phyloP scores from a whole-genome alignment of 2,113 vertebrate species.

The Circaetus gallicus region DNA sequence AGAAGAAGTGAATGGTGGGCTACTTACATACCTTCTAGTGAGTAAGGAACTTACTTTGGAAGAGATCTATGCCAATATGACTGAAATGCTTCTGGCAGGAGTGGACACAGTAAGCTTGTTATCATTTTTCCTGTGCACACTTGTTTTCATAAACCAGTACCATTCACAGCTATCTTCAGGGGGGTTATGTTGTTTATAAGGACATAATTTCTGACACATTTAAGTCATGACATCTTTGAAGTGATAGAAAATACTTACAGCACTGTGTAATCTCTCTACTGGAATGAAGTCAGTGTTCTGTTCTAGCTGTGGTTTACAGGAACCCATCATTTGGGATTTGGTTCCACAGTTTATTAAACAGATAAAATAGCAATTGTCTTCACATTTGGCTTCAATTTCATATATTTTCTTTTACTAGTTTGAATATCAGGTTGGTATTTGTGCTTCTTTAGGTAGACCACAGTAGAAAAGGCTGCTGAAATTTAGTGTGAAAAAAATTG shows the following conservation, averaged over 20 bases:
- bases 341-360: background rate
- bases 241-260: background rate
- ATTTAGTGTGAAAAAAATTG: background rate
- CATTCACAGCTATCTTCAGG: background rate
- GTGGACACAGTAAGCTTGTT: slow-evolving; percentile 84
- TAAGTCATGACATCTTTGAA: background rate
- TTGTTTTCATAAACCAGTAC: background rate
- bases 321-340: background rate
- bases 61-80: slow-evolving; percentile 91
- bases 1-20: slow-evolving; percentile 79
- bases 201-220: background rate
- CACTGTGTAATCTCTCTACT: background rate
- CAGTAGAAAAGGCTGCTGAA: background rate
- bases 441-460: background rate
- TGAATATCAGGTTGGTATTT: background rate
- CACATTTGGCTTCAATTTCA: background rate
- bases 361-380: background rate
- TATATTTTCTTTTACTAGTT: background rate
- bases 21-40: slow-evolving; percentile 85
- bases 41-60: slow-evolving; percentile 85
- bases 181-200: background rate
- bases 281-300: background rate
- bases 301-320: background rate
- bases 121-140: background rate
- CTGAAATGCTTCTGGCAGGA: slow-evolving; percentile 92